Conservation (phyloP, 2,888 invertebrate genomes). For the Hirudinaria manillensis region DNA sequence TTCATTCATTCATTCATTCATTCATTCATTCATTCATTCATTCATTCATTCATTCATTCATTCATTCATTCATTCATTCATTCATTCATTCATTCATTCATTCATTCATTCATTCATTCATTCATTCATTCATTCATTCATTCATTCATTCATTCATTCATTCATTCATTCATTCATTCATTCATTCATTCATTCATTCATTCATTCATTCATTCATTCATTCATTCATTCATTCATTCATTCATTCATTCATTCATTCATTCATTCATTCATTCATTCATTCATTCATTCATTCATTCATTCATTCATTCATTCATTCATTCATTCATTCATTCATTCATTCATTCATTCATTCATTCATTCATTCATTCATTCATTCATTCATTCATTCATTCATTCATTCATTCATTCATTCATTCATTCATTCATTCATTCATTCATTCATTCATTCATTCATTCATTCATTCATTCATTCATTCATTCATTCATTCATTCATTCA, state of each 20-base stretch:
- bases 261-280: slow-evolving; percentile 12
- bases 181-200: slow-evolving; percentile 7
- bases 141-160: slow-evolving; percentile 7
- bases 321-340: slow-evolving; percentile 7
- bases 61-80: slow-evolving; percentile 7
- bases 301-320: slow-evolving; percentile 7
- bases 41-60: slow-evolving; percentile 10
- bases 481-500: slow-evolving; percentile 7
- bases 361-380: slow-evolving; percentile 7
- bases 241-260: slow-evolving; percentile 26
- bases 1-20: slow-evolving; percentile 7
- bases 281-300: slow-evolving; percentile 6
- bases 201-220: slow-evolving; percentile 19
- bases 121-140: slow-evolving; percentile 7
- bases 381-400: slow-evolving; percentile 7
- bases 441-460: slow-evolving; percentile 7
- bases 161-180: slow-evolving; percentile 7
- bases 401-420: slow-evolving; percentile 7
- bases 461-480: slow-evolving; percentile 7
- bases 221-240: slow-evolving; percentile 35
- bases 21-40: slow-evolving; percentile 13
- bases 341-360: slow-evolving; percentile 7
- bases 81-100: slow-evolving; percentile 7
- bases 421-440: slow-evolving; percentile 7
- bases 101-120: slow-evolving; percentile 7